These are phyloP conservation scores for Orthosia cruda DNA, from an alignment of 2,888 invertebrate genomes.

Conservation along the genomic window DNA sequence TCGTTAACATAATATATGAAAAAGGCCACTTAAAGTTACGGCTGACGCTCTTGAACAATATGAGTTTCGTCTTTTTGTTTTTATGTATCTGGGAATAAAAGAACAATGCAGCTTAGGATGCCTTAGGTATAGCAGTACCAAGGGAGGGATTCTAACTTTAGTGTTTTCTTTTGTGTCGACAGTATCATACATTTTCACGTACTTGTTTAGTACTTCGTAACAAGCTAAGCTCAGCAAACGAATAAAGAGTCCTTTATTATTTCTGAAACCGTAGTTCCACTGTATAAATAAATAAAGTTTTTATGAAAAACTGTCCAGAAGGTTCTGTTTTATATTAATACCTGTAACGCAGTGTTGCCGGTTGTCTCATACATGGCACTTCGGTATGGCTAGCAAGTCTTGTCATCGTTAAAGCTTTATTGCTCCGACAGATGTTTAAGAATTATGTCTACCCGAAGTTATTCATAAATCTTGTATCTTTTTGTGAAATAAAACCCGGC, in stretches of 20 bases:
- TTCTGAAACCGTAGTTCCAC: not conserved
- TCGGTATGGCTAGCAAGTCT: constrained; percentile 70
- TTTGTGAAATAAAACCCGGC: constrained; percentile 68
- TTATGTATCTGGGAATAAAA: constrained; percentile 49
- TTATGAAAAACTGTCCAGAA: constrained; percentile 40
- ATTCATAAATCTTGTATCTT: constrained; percentile 79
- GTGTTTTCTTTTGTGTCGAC: constrained; percentile 15
- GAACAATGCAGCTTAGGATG: constrained; percentile 28
- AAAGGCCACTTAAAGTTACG: constrained; percentile 55
- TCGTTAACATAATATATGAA: constrained; percentile 58
- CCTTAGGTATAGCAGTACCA: constrained; percentile 11
- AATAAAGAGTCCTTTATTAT: not conserved
- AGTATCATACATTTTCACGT: constrained; percentile 22
- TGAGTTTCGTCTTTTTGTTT: constrained; percentile 53
- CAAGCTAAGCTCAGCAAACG: not conserved
- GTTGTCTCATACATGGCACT: constrained; percentile 66
- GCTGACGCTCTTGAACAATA: constrained; percentile 53
- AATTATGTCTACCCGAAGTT: constrained; percentile 70
- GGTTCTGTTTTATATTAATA: constrained; percentile 52
- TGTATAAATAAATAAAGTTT: constrained; percentile 24
- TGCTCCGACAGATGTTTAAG: constrained; percentile 83
- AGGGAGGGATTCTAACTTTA: constrained; percentile 21
- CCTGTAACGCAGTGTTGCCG: constrained; percentile 36
- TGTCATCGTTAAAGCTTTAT: constrained; percentile 84
- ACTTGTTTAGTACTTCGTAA: constrained; percentile 4